These are phyloP conservation scores for Leptinotarsa juncta DNA, from an alignment of 2,888 invertebrate genomes.

Conservation along the genomic window DNA sequence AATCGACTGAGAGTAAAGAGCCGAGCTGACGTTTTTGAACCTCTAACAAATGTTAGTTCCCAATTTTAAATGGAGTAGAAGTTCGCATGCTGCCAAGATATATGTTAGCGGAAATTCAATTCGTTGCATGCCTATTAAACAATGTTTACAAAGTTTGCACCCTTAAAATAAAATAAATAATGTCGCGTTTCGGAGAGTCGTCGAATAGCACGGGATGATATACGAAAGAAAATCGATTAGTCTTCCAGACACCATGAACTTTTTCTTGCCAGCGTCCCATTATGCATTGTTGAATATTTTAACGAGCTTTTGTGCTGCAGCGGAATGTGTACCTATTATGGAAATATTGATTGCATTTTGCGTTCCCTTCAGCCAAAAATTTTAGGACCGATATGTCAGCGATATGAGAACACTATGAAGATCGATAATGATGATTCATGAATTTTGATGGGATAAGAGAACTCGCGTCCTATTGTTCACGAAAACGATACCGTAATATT, in stretches of 20 bases:
- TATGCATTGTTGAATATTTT: conserved; percentile 33
- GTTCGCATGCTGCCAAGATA: conserved; percentile 56
- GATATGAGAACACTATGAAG: conserved; percentile 1
- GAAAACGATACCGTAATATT: background rate
- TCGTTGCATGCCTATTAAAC: conserved; percentile 60
- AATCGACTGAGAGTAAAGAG: background rate
- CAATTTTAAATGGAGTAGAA: conserved; percentile 51
- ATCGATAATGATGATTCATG: conserved; percentile 7
- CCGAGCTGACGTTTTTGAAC: conserved; percentile 11
- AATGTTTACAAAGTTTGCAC: conserved; percentile 60
- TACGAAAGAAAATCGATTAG: conserved; percentile 46
- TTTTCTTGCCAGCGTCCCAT: conserved; percentile 39
- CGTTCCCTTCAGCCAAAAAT: conserved; percentile 10
- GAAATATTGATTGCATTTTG: conserved; percentile 17
- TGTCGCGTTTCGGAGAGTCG: conserved; percentile 33
- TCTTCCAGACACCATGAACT: conserved; percentile 37
- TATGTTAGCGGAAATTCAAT: conserved; percentile 59
- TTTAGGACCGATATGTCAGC: conserved; percentile 4
- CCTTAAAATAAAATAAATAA: conserved; percentile 57
- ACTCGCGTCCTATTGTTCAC: background rate
- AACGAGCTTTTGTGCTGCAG: conserved; percentile 21
- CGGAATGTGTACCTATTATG: conserved; percentile 18
- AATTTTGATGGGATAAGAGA: background rate
- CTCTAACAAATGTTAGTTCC: conserved; percentile 38
- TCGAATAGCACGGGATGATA: conserved; percentile 29